A percentile compares a stretch with the other conserved stretches of the same genome.
Evolutionary conservation across 2,113 vertebrate genomes (phyloP).

Genomic region (Xiphophorus couchianus): DNA sequence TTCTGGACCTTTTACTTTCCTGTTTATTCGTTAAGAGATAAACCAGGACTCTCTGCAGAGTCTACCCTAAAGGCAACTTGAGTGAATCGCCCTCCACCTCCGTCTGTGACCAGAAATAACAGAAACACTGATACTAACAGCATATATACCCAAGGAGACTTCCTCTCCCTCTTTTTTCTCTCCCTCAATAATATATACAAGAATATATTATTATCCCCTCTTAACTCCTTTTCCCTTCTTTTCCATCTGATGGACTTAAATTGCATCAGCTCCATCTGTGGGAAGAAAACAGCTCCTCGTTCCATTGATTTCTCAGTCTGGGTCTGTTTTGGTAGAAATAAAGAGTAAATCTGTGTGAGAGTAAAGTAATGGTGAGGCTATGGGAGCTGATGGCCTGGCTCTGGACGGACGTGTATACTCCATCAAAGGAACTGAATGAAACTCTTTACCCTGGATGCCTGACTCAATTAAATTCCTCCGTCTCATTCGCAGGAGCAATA

Average conservation of each 20-base stretch:
- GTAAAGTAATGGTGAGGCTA: constrained; percentile 25
- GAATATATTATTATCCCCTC: constrained; percentile 42
- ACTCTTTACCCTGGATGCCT: constrained; percentile 24
- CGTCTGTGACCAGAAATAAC: constrained; percentile 19
- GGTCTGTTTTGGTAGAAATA: constrained; percentile 48
- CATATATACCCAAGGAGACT: constrained; percentile 60
- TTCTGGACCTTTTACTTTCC: background rate
- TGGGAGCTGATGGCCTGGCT: constrained; percentile 25
- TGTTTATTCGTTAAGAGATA: constrained; percentile 12
- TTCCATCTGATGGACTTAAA: constrained; percentile 54
- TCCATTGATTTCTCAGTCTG: constrained; percentile 51
- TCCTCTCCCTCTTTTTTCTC: constrained; percentile 40
- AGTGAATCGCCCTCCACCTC: constrained; percentile 17
- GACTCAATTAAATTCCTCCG: constrained; percentile 48
- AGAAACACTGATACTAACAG: constrained; percentile 24
- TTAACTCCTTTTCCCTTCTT: constrained; percentile 18
- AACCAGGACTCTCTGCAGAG: constrained; percentile 17
- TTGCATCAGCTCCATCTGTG: constrained; percentile 55
- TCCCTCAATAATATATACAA: background rate
- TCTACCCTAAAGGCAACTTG: constrained; percentile 8
- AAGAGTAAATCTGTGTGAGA: constrained; percentile 4
- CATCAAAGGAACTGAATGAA: constrained; percentile 52
- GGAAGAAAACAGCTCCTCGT: constrained; percentile 8
- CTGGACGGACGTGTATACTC: constrained; percentile 24
- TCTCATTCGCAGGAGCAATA: constrained; percentile 38